Conservation (phyloP, 2,797 vertebrate genomes). For the Scyliorhinus canicula region DNA sequence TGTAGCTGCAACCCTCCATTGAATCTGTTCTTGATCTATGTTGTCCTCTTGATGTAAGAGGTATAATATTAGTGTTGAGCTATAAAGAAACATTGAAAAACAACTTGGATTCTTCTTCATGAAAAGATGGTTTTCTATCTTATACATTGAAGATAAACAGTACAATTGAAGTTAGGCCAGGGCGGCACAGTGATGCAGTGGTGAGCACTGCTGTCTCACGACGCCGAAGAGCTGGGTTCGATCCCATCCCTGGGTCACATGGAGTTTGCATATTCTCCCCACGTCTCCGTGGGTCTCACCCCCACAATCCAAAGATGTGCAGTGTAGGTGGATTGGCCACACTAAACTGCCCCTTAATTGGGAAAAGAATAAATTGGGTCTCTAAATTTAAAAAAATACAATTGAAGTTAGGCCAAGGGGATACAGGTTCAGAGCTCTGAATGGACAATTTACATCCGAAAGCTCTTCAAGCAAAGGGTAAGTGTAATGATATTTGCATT, state of each 20-base stretch:
- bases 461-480: neutral
- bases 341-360: no score
- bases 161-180: neutral
- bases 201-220: no score
- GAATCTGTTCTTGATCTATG: neutral
- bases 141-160: neutral
- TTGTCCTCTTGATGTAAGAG: neutral
- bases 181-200: neutral
- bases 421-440: neutral
- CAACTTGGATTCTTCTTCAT: neutral
- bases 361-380: no score
- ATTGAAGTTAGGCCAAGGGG: neutral
- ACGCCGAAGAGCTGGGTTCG: no score
- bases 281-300: no score
- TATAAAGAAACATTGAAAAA: neutral
- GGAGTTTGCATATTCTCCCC: no score
- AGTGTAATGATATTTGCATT: neutral
- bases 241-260: no score
- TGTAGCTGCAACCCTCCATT: neutral
- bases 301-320: no score
- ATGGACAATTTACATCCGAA: neutral
- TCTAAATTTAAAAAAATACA: neutral
- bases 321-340: no score
- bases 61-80: neutral
- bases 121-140: neutral